A percentile compares a stretch with the other conserved stretches of the same genome.
Evolutionary conservation across 2,113 vertebrate genomes (phyloP).

Genomic region (Choloepus hoffmanni): DNA sequence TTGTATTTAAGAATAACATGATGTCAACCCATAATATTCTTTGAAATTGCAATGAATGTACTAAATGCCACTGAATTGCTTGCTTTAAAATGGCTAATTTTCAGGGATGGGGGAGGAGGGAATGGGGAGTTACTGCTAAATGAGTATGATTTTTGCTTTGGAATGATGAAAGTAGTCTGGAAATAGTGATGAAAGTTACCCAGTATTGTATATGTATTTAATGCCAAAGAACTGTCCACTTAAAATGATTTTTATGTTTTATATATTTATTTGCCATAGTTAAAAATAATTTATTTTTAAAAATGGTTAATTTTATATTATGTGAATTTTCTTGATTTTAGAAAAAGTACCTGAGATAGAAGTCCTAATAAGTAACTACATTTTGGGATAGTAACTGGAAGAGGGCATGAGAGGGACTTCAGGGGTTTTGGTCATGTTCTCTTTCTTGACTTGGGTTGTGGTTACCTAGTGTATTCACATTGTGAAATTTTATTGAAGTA

Average conservation of each 20-base stretch:
- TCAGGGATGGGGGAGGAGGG: not conserved
- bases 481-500: not conserved
- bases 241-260: no score
- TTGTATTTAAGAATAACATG: constrained; percentile 23
- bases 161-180: no score
- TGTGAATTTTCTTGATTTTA: constrained; percentile 12
- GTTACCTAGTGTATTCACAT: constrained; percentile 19
- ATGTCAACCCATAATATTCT: not conserved
- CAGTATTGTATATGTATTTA: no score
- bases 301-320: constrained; percentile 10
- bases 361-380: not conserved
- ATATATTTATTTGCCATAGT: no score
- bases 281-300: no score
- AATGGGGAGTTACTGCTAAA: no score
- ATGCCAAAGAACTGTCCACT: no score
- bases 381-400: constrained; percentile 28
- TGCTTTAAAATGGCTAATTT: not conserved
- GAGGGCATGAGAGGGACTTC: not conserved
- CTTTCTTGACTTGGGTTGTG: constrained; percentile 30
- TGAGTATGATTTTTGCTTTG: no score
- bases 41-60: not conserved
- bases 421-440: not conserved
- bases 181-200: no score
- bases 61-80: not conserved
- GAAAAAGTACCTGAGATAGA: not conserved